These are phyloP conservation scores for Trachurus trachurus DNA, from an alignment of 2,797 vertebrate species.

Conservation along the genomic window DNA sequence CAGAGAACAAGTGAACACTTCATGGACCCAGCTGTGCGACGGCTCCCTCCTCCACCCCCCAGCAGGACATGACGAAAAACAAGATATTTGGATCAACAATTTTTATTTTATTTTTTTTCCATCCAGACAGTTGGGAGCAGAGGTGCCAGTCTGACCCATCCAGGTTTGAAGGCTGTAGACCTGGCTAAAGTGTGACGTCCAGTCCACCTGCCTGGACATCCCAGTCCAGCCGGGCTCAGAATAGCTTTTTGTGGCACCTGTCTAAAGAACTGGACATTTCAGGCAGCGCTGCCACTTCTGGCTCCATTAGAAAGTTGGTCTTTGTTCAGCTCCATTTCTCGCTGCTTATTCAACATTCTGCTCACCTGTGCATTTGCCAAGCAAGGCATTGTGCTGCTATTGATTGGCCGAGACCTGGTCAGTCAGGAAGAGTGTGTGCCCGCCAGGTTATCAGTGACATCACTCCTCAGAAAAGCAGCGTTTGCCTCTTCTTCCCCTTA, in stretches of 20 bases:
- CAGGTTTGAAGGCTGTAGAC: conserved; percentile 40
- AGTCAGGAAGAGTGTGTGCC: conserved; percentile 64
- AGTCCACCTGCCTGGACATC: conserved; percentile 44
- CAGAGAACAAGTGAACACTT: conserved; percentile 64
- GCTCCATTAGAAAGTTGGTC: conserved; percentile 56
- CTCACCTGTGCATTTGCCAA: conserved; percentile 74
- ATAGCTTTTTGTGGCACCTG: conserved; percentile 57
- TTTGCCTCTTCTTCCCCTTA: conserved; percentile 65
- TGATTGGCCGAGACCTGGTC: conserved; percentile 72
- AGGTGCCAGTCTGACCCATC: conserved; percentile 24
- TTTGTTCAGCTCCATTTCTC: conserved; percentile 48
- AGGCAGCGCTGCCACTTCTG: conserved; percentile 51
- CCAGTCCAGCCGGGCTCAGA: conserved; percentile 29
- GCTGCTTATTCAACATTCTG: conserved; percentile 74
- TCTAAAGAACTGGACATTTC: conserved; percentile 55
- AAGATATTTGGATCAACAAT: conserved; percentile 47
- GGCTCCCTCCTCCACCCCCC: conserved; percentile 27
- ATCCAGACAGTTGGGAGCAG: conserved; percentile 45
- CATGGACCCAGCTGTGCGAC: conserved; percentile 59
- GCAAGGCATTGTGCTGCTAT: conserved; percentile 71
- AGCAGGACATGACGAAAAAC: conserved; percentile 40
- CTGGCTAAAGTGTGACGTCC: conserved; percentile 52
- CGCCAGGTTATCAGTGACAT: conserved; percentile 81
- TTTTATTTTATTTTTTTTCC: too few species aligned
- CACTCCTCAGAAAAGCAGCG: conserved; percentile 65